Evolutionary conservation across 1,140 invertebrate genomes (phyloP), one percentile per base, ranked within the genome.

Genomic region (Charaxes varanes): DNA sequence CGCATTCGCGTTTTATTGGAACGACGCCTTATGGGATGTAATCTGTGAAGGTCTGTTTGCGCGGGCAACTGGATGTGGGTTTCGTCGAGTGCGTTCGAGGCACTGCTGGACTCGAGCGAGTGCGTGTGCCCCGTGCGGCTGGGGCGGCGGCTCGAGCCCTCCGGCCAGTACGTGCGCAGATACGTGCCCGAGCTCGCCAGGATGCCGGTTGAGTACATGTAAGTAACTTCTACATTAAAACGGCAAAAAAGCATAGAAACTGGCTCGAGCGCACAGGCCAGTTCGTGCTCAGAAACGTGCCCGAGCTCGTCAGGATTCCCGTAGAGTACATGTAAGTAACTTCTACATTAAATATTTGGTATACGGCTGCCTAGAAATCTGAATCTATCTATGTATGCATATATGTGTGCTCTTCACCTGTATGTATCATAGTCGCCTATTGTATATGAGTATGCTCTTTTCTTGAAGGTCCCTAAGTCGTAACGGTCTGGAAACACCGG

Each of bases 41-140:
- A n/a, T n/a, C n/a, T n/a, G n/a, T n/a, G n/a, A n/a, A 83, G 79
- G 79, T 91, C 91, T 2, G 89, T 93, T 1, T 91, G 89, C 70
- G 89, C 91, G 10, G 92, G 91, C 14, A 93, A 93, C 74, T 93
- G 92, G 92, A 92, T 93, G 90, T 93, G 91, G 91, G 89, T 93
- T 2, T 91, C 90, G 3, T 90, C 88, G 13, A 91, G 89, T 15
- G 91, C 91, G 4, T 93, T 93, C 74, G 90, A 91, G 43, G 84
- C 86, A 3, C 58, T 90, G 8, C 66, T 91, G 61, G 88, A 91
- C 71, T 87, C 88, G 41, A 74, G 88, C 45, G 64, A 87, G 52
- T 91, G 90, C 64, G 88, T 90, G 23, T 89, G 88, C 52, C 91
- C 91, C 0, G 88, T 92, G 17, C 85, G 86, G 2, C 88, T 91